These are phyloP conservation scores for Asarcornis scutulata DNA, from an alignment of 2,113 vertebrate genomes.

Conservation along the genomic window DNA sequence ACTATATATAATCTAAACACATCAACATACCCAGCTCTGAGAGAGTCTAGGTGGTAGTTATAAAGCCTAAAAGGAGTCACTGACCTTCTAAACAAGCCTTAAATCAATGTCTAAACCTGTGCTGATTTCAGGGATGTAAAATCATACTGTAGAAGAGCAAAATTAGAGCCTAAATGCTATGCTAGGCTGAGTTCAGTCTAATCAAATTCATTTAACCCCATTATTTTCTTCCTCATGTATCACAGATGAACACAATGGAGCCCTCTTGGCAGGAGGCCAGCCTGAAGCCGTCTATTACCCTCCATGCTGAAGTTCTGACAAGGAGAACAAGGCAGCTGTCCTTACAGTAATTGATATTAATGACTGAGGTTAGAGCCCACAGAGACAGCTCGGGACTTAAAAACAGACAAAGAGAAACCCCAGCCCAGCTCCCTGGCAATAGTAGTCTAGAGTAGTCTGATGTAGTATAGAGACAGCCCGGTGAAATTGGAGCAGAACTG, in stretches of 20 bases:
- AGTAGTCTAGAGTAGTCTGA: not conserved
- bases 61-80: not conserved
- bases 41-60: not conserved
- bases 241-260: conserved; percentile 31
- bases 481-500: not conserved
- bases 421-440: not conserved
- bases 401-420: conserved; percentile 1
- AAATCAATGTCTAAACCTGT: conserved; percentile 1
- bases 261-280: conserved; percentile 42
- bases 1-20: not conserved
- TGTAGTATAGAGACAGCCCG: not conserved
- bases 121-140: not conserved
- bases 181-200: not conserved
- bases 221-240: conserved; percentile 19
- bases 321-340: conserved; percentile 51
- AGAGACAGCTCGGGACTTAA: not conserved
- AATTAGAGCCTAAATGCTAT: conserved; percentile 12
- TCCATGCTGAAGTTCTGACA: conserved; percentile 26
- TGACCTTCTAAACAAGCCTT: not conserved
- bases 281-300: conserved; percentile 4
- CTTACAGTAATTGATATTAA: conserved; percentile 56
- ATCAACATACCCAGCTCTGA: not conserved
- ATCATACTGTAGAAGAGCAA: not conserved
- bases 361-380: conserved; percentile 29
- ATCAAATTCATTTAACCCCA: conserved; percentile 60